Evolutionary conservation across 2,797 vertebrate genomes (phyloP), one percentile per base, ranked within the genome.

Genomic region (Sebastes itinus): DNA sequence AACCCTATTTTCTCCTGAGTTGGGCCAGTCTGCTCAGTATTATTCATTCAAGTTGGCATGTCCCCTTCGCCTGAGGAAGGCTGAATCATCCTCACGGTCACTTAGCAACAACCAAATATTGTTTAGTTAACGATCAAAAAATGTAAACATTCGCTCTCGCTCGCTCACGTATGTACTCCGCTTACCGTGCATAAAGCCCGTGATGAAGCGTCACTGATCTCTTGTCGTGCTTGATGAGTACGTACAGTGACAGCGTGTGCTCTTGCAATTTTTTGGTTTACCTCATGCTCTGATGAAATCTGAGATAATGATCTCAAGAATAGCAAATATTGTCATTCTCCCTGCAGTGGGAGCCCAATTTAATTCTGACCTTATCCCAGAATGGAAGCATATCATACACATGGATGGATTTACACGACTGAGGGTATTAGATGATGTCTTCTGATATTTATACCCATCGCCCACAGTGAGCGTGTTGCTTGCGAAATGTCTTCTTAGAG

Each of bases 71-170:
- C 89, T 65, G 80, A 87, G 87, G 83, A 88, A 76, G 74, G 81
- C 79, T 94, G 92, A 95, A 81, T 95, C 94, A 95, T 91, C 88
- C 87, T 82, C 84, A 74, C 25, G 56, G 94, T 95, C 92, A 92
- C 95, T 91, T 92, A 94, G 95, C 94, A 96, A 95, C 94, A 77
- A 87, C 84, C 90, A 95, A 96, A 96, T 94, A 95, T 94, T 96
- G 90, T 91, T 91, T 88, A 82, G 83, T 68, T 87, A 82, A 84
- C 60, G 22, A 79, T 89, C 30, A 81, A 76, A 88, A 81, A 83
- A 90, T 82, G 52, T 89, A 90, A 92, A 90, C 80, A 84, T 84
- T 78, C 16, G 7, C 72, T 68, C 65, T 46, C 52, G 2, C 75
- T 81, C 49, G 54, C 85, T 82, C 20, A 3, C 20, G 22, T 74